A percentile compares a stretch with the other conserved stretches of the same genome.
Conservation (phyloP, 2,888 invertebrate species). For the Himalopsyche kuldschensis region DNA sequence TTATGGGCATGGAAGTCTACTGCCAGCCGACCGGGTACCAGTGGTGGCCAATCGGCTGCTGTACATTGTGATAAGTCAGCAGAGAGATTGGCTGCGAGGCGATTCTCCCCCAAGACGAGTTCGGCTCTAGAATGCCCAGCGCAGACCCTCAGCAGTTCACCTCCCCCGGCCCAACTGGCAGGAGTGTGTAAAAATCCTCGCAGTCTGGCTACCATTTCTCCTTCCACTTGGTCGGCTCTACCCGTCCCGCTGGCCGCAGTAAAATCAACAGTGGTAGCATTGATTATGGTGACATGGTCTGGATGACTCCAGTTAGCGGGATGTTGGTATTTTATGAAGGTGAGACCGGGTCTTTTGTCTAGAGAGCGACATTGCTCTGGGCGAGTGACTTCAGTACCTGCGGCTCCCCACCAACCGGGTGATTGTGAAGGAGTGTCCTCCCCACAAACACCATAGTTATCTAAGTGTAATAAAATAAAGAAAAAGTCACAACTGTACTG, state of each 20-base stretch:
- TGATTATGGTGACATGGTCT: constrained; percentile 83
- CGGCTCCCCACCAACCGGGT: constrained; percentile 88
- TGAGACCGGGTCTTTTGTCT: constrained; percentile 84
- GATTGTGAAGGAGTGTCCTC: constrained; percentile 81
- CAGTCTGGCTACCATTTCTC: constrained; percentile 73
- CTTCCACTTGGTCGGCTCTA: constrained; percentile 69
- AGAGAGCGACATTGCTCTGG: constrained; percentile 77
- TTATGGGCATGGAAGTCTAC: constrained; percentile 71
- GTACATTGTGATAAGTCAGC: constrained; percentile 73
- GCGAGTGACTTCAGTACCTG: constrained; percentile 73
- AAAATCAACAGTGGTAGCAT: constrained; percentile 82
- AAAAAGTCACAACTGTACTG: not conserved
- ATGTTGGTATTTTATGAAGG: constrained; percentile 83
- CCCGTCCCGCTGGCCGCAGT: constrained; percentile 71
- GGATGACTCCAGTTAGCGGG: constrained; percentile 88
- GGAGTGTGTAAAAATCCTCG: constrained; percentile 83
- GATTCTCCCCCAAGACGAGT: constrained; percentile 59
- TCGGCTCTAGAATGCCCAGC: constrained; percentile 77
- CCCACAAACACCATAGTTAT: constrained; percentile 82
- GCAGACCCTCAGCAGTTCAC: constrained; percentile 74
- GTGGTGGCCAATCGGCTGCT: constrained; percentile 67
- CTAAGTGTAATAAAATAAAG: constrained; percentile 45
- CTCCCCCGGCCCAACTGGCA: constrained; percentile 67
- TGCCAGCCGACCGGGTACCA: constrained; percentile 65
- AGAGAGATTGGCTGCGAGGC: constrained; percentile 65